Evolutionary conservation across 2,797 vertebrate species (phyloP), one percentile per base, ranked within the genome.

Genomic region (Falco biarmicus): DNA sequence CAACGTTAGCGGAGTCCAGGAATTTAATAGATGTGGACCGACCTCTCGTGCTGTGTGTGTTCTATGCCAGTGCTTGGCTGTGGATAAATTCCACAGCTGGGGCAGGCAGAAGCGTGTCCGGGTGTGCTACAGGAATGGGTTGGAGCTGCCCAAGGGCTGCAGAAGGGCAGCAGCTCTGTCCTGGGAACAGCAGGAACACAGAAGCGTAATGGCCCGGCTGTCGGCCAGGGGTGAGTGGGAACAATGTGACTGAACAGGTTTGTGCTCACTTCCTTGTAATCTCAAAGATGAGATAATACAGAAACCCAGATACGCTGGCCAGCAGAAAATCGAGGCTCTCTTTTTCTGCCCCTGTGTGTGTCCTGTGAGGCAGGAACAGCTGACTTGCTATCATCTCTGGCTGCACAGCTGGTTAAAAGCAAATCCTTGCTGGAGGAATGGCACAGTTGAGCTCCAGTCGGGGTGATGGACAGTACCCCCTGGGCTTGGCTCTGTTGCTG

Each of bases 211-310:
- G 64, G 70, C 29, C 80, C 14, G 5, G 88, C 79, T 2, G 6
- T 29, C 2, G 53, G 93, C 94, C 87, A 69, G 75, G 82, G 47
- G 31, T 51, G 69, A 90, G 56, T 6, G 1, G 88, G 64, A 93
- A 47, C 91, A 92, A 92, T 86, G 85, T 43, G 51, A 9, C 94
- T 47, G 79, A 89, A 22, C 96, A 91, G 95, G 95, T 96, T 91
- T 91, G 80, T 34, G 89, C 48, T 95, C 48, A 14, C 73, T 95
- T 93, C 90, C 94, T 76, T 5, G 4, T 64, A 29, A 82, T 61
- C 63, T 57, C 71, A 4, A 43, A n/a, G 84, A 43, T 95, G 95
- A 85, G 89, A 77, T 54, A 66, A 87, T 85, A 24, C 60, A 87
- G 68, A 60, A 64, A 39, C 20, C 5, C 61, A 5, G 81, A 13